Base-by-base conservation (phyloP, 92 coral and sea anemone species). In the Pocillopora grandis region DNA sequence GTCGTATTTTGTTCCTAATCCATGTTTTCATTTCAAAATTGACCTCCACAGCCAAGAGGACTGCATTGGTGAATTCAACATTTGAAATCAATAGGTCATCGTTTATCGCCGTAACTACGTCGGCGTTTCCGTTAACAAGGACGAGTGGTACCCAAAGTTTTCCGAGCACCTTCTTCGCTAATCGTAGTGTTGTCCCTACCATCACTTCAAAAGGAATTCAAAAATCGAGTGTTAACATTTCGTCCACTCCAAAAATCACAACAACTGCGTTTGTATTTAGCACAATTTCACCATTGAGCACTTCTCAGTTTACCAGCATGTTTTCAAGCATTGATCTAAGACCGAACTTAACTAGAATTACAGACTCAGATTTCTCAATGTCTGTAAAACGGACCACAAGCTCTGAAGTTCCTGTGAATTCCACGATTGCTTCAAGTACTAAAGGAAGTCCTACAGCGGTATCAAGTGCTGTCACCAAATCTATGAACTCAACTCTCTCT, bases 1-100 rank as follows among this genome's bases (percentile, higher is more conserved):
- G 55, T 56, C 56, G 62, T 57, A 23, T 35, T 55, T 37, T 70
- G 71, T 36, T 62, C 35, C 68, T 56, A 63, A 56, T 36, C 71
- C 42, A 49, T n/a, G 55, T 81, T 77, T 82, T 7, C 72, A 72
- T 69, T 72, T 80, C 80, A 79, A 76, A 82, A 62, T 83, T 83
- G 68, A 72, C 79, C 73, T 89, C 89, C 87, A 87, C 92, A 89
- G 92, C 89, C 75, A 84, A 68, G 84, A 84, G 89, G 18, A 66
- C 70, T 60, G 66, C 87, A 9, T 9, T 72, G 74, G 73, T 62
- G 80, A 83, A 63, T 64, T 63, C 86, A 83, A 73, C 86, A 58
- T 83, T 65, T 49, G 8, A 19, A 74, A 27, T 62, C 18, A 61
- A 62, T 52, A 83, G 72, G 71, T 75, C 80, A 37, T 62, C 73